Base-by-base conservation (phyloP, 2,888 invertebrate genomes). In the Drosophila paranaensis region DNA sequence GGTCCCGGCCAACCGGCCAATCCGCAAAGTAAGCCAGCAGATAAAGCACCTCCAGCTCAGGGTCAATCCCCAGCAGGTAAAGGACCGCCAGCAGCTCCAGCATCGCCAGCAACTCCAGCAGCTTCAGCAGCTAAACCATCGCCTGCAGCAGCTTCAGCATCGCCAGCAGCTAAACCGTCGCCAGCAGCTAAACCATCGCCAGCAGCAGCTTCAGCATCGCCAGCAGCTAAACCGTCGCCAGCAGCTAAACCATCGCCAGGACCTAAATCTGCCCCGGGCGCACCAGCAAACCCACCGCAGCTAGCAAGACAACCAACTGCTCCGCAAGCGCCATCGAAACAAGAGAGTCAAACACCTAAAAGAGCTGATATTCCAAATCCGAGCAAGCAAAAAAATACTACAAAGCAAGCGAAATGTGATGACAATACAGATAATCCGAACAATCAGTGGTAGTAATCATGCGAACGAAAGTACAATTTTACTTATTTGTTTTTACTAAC, bases 371-470 rank as follows among this genome's bases (percentile, higher is more conserved):
- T 11, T 45, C 45, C 45, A 45, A 25, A 45, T 45, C 27, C 45
- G 0, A 48, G 48, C 6, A 48, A 30, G 16, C 6, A 6, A 25
- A 30, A 48, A 30, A 48, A 5, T 30, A 30, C 48, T 5, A 30
- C 30, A 4, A 66, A 48, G 14, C 16, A 13, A 8, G 20, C 3
- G 2, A 40, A 45, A 39, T 16, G 35, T 40, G 46, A 25, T 10
- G 46, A 45, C 3, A 53, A 56, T 2, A 13, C 60, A 14, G 25
- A 67, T 0, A 71, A 69, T 45, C 46, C 68, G 2, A 11, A 20
- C 6, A 6, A 60, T n/a, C 16, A 25, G n/a, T 33, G 33, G 13
- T 43, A 30, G 16, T 8, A 33, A 16, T n/a, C 48, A 6, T 25
- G 11, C 48, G 43, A 48, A 56, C 33, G 13, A 42, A 45, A 55